Base-by-base conservation (phyloP, 2,888 invertebrate species). In the Globia sparganii region DNA sequence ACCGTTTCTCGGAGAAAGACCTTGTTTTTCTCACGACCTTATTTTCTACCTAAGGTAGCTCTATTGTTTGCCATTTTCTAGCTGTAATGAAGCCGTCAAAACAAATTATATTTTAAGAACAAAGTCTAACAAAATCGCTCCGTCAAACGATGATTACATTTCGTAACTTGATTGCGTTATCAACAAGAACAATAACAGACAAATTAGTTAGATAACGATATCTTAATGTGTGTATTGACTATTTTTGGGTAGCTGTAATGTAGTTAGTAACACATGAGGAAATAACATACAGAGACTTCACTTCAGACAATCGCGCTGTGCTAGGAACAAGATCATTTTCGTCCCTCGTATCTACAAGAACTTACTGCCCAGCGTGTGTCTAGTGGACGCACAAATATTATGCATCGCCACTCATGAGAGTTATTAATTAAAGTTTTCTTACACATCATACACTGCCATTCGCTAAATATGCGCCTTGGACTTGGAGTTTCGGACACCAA, bases 161-260 rank as follows among this genome's bases (percentile, higher is more conserved):
- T 75, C 49, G 69, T 72, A 81, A 81, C 53, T 4, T 40, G 40
- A 73, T 82, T 70, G 53, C 37, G 15, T 68, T 71, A 80, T 81
- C 74, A 70, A 56, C 46, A 68, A 72, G 69, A 81, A 81, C 77
- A 78, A 72, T 78, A 84, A 83, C 80, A 85, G 62, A 86, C 86
- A 79, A 87, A 81, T 84, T 84, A 70, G 68, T 66, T 34, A 43
- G 81, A 84, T 86, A 87, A 86, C 56, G 43, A 59, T 78, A 84
- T 81, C 80, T 78, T 82, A 78, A 86, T 84, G 80, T 81, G 72
- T 31, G 58, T 77, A 69, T 69, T 86, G 75, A 78, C 67, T 53
- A 37, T 72, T 85, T 83, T 83, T 73, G n/a, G 34, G 43, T 65
- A 28, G 43, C 37, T 34, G 31, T 13, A 25, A 56, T 21, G 46